Conservation (phyloP, 2,113 vertebrate species). For the Odocoileus hemionus region DNA sequence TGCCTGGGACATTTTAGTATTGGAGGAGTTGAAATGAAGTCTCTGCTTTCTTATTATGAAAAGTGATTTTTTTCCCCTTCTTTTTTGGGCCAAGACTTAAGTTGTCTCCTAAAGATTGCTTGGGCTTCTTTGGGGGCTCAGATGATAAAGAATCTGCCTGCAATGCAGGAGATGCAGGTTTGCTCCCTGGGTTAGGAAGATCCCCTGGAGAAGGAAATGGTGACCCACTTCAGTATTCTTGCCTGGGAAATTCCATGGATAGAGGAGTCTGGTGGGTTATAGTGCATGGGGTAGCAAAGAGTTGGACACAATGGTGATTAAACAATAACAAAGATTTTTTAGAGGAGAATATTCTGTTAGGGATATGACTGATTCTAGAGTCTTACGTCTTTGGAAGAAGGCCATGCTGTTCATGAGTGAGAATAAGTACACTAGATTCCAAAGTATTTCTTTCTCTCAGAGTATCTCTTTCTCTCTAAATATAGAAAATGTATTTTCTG, state of each 20-base stretch:
- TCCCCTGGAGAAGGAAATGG: not conserved
- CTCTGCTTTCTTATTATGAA: slow-evolving; percentile 4
- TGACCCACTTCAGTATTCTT: not conserved
- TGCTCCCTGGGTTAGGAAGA: not conserved
- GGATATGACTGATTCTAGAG: not conserved
- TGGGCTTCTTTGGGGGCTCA: not conserved
- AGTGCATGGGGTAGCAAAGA: not conserved
- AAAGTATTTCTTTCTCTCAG: not conserved
- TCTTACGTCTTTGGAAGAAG: not conserved
- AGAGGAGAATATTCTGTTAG: not conserved
- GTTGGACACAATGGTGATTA: not conserved
- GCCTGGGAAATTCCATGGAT: not conserved
- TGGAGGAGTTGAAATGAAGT: not conserved
- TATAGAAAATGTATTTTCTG: not conserved
- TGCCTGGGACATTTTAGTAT: not conserved
- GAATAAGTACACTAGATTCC: not conserved
- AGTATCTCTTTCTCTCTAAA: not conserved
- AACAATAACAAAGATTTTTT: not conserved
- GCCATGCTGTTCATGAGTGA: not conserved
- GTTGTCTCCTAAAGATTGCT: not conserved
- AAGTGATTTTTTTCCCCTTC: not conserved
- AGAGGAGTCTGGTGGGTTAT: not conserved
- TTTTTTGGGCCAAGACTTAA: not conserved
- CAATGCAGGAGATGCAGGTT: not conserved
- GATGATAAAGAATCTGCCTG: not conserved